Percentiles rank a stretch among this genome's conserved stretches.
These are phyloP conservation scores for Steromphala cineraria DNA, from an alignment of 2,888 invertebrate genomes.

Conservation along the genomic window DNA sequence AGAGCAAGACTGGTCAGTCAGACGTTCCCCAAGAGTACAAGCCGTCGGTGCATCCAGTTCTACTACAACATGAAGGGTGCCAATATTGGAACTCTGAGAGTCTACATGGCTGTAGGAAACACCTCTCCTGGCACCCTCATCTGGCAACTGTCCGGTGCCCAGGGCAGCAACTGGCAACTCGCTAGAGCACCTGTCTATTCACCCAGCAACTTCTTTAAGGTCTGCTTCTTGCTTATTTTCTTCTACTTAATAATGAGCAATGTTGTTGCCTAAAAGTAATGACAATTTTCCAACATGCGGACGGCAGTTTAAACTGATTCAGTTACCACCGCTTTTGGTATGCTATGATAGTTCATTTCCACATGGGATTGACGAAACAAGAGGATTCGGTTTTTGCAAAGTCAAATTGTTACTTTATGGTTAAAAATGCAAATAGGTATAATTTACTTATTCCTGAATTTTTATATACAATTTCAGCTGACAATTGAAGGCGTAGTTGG, in stretches of 20 bases:
- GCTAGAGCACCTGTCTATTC: slow-evolving; percentile 45
- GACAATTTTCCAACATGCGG: too few species aligned
- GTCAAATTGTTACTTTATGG: too few species aligned
- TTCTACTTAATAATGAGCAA: too few species aligned
- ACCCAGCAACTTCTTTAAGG: slow-evolving; percentile 38
- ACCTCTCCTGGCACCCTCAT: slow-evolving; percentile 28
- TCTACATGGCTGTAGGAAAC: slow-evolving; percentile 39
- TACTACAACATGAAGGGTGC: slow-evolving; percentile 69
- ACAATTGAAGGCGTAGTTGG: slow-evolving; percentile 56
- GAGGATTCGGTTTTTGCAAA: too few species aligned
- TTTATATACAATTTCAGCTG: slow-evolving; percentile 36
- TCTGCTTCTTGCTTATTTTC: slow-evolving; percentile 27
- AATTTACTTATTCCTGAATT: too few species aligned
- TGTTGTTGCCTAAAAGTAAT: too few species aligned
- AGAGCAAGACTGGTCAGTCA: slow-evolving; percentile 59
- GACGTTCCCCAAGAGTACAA: slow-evolving; percentile 36
- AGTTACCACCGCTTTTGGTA: too few species aligned
- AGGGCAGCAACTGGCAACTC: slow-evolving; percentile 50
- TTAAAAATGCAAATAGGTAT: too few species aligned
- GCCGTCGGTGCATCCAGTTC: slow-evolving; percentile 57
- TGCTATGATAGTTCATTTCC: too few species aligned
- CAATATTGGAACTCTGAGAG: slow-evolving; percentile 57
- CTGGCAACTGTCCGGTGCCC: slow-evolving; percentile 56
- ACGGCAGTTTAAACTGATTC: too few species aligned
- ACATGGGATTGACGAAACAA: too few species aligned